Evolutionary conservation across 2,797 vertebrate species (phyloP).

Genomic region (Lacerta agilis): DNA sequence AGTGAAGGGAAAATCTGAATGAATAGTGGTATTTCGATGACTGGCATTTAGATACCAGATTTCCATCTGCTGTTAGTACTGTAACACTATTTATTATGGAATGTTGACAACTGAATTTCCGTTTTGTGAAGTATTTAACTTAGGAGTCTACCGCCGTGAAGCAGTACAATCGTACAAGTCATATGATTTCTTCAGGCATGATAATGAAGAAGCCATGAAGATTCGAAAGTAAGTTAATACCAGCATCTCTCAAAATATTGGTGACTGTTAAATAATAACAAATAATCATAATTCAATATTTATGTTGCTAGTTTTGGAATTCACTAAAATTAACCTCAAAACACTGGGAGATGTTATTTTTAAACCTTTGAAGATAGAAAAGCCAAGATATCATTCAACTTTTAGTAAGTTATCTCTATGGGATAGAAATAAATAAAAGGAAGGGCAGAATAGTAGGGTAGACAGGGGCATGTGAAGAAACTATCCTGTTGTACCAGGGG

Average conservation of each 20-base stretch:
- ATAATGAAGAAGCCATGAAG: slow-evolving; percentile 96
- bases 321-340: neutral
- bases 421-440: neutral
- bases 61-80: neutral
- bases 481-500: too few relatives aligned
- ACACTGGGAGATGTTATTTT: too few relatives aligned
- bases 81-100: neutral
- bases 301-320: neutral
- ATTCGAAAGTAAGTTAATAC: slow-evolving; percentile 89
- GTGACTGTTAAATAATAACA: neutral
- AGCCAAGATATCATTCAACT: neutral
- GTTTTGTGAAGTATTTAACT: slow-evolving; percentile 89
- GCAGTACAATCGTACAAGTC: slow-evolving; percentile 95
- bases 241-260: fast-evolving
- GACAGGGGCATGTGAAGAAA: too few relatives aligned
- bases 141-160: slow-evolving; percentile 95
- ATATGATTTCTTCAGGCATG: slow-evolving; percentile 96
- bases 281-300: neutral
- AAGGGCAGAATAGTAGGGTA: neutral
- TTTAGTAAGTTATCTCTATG: neutral
- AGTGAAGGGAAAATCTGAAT: neutral
- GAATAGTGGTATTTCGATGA: neutral
- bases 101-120: fast-evolving
- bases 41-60: neutral
- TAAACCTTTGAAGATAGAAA: neutral